phyloP scores from a whole-genome alignment of 2,113 vertebrate genomes.

The Motacilla tschutschensis region DNA sequence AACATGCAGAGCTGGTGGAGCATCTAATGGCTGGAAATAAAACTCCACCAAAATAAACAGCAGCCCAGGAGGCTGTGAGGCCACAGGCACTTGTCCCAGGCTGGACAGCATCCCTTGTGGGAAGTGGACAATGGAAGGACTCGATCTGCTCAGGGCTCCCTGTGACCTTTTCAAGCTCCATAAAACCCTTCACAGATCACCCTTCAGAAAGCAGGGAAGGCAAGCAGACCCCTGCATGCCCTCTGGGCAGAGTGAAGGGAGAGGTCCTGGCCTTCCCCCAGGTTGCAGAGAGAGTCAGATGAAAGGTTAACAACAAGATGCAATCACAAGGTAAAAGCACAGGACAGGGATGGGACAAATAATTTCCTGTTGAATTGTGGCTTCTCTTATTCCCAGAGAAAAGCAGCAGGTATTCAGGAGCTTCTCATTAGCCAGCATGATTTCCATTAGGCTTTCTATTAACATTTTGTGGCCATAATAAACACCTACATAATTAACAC shows the following conservation, averaged over 20 bases:
- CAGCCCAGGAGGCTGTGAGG: neutral
- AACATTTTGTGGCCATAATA: conserved; percentile 44
- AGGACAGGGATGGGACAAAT: neutral
- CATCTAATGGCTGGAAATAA: neutral
- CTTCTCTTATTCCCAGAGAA: conserved; percentile 17
- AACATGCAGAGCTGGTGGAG: neutral
- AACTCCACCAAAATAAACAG: neutral
- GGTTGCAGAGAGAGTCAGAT: neutral
- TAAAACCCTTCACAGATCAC: conserved; percentile 24
- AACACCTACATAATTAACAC: conserved; percentile 50
- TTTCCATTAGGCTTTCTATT: conserved; percentile 51
- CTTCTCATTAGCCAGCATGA: conserved; percentile 49
- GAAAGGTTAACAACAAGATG: conserved; percentile 30
- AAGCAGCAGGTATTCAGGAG: conserved; percentile 32
- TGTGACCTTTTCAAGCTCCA: conserved; percentile 49
- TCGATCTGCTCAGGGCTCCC: neutral
- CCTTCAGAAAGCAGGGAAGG: conserved; percentile 25
- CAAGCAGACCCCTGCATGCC: neutral
- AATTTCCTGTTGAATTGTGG: conserved; percentile 12
- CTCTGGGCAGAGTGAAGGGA: neutral
- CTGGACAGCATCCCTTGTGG: neutral
- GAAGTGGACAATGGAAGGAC: neutral
- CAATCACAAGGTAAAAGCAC: neutral
- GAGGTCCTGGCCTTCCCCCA: conserved; percentile 9
- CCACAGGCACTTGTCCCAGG: neutral